phyloP scores from a whole-genome alignment of 2,797 vertebrate species.

The Synanceia verrucosa region DNA sequence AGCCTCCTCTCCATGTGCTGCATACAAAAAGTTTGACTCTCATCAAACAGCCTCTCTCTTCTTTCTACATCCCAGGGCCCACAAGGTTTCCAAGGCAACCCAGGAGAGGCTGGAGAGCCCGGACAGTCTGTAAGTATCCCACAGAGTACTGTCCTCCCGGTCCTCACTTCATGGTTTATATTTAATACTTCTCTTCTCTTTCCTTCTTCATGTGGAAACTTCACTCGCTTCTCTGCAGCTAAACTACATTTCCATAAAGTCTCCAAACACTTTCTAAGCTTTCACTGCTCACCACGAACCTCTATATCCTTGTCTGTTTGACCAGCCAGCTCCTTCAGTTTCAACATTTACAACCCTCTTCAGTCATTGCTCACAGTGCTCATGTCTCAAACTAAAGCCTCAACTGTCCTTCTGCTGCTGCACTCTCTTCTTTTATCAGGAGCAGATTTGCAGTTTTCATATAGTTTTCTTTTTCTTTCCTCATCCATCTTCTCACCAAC shows the following conservation, averaged over 20 bases:
- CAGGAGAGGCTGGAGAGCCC: conserved; percentile 93
- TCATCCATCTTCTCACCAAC: not conserved
- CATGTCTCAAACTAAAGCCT: not conserved
- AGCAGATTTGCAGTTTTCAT: not conserved
- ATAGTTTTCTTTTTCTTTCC: not conserved
- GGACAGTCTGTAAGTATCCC: conserved; percentile 89
- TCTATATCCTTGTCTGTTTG: not conserved
- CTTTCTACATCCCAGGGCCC: conserved; percentile 86
- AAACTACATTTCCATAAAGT: conserved; percentile 3
- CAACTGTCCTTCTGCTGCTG: not conserved
- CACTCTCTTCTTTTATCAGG: not conserved
- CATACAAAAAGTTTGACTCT: not conserved
- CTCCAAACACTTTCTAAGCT: conserved; percentile 9
- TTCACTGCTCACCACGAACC: not conserved
- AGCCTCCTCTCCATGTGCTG: not conserved
- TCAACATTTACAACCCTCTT: conserved; percentile 8
- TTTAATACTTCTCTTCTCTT: not conserved
- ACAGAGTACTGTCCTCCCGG: not conserved
- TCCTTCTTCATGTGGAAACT: conserved; percentile 1
- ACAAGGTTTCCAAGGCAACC: conserved; percentile 98
- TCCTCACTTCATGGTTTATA: not conserved
- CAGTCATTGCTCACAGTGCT: not conserved
- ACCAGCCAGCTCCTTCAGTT: conserved; percentile 4
- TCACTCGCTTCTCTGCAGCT: not conserved
- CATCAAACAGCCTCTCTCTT: conserved; percentile 10